Evolutionary conservation across 2,888 invertebrate species (phyloP).

Genomic region (Drosophila robusta): DNA sequence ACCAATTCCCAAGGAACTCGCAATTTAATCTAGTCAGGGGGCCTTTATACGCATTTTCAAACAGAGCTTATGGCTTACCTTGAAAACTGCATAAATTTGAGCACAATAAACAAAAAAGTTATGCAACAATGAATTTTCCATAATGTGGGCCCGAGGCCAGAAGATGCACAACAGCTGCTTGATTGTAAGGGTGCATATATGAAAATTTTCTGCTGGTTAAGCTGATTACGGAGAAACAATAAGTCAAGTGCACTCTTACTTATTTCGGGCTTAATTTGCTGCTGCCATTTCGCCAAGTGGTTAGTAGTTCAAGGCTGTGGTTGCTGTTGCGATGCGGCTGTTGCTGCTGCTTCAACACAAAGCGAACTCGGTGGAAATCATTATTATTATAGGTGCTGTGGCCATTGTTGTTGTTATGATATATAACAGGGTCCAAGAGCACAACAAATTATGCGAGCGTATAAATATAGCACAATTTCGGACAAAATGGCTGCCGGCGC

Average conservation of each 20-base stretch:
- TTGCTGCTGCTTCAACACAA: slow-evolving; percentile 9
- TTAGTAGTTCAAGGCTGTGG: slow-evolving; percentile 53
- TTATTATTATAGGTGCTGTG: background rate
- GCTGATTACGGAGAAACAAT: background rate
- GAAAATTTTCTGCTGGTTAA: background rate
- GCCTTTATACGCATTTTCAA: too few relatives aligned
- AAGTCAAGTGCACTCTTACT: background rate
- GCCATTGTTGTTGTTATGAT: background rate
- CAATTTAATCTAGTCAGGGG: too few relatives aligned
- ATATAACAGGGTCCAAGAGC: background rate
- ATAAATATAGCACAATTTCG: slow-evolving; percentile 1
- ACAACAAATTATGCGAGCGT: slow-evolving; percentile 1
- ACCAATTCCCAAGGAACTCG: too few relatives aligned
- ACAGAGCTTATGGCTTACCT: too few relatives aligned
- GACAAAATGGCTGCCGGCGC: slow-evolving; percentile 13
- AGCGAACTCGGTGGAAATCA: slow-evolving; percentile 24
- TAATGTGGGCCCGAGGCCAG: too few relatives aligned
- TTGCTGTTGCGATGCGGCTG: background rate
- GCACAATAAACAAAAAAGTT: too few relatives aligned
- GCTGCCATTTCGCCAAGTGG: slow-evolving; percentile 3
- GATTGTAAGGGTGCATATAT: too few relatives aligned
- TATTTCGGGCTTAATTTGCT: slow-evolving; percentile 8
- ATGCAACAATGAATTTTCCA: too few relatives aligned
- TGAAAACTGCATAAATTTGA: too few relatives aligned
- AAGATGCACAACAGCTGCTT: too few relatives aligned